Evolutionary conservation across 37 sponge, comb jelly and placozoan genomes (phyloP), one percentile per base, ranked within the genome.

Genomic region (Amphimedon queenslandica): DNA sequence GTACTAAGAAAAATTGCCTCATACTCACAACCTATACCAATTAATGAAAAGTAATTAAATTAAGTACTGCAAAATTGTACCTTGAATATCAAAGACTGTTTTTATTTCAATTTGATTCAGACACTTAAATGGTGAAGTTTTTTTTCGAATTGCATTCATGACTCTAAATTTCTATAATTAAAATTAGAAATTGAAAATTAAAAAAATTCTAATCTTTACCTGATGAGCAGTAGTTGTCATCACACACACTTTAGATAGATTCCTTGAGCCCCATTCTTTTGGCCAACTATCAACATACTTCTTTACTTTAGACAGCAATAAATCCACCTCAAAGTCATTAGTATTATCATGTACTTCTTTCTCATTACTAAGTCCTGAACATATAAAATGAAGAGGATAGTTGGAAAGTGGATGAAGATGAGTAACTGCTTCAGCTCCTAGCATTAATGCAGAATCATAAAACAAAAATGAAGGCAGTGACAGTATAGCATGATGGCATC

Each of bases 401-500:
- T 58, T 37, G 37, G 69, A 30, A 21, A 4, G 20, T 29, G 82
- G 82, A 39, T 67, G 75, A 23, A 70, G 33, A 68, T 67, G 18
- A 40, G 40, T 66, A 3, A 0, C 20, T n/a, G 43, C 73, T 55
- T 20, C 73, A 63, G 42, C 65, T 25, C 23, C 27, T 11, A 6
- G 63, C 25, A 66, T 73, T 16, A 85, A 75, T 16, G 86, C 75
- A 21, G 70, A 74, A 28, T 80, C 72, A 63, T 80, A 86, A 66
- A 80, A 86, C 55, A 86, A 58, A 35, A 58, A 69, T 36, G 87
- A 86, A 29, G 87, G 64, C 2, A 86, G 77, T 31, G 69, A 43
- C 6, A 86, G 81, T 32, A 86, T 74, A 37, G 71, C 71, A 33
- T 67, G 70, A 36, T 86, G 80, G 63, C 87, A 61, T 40, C 87